Evolutionary conservation across 2,888 invertebrate genomes (phyloP), one percentile per base, ranked within the genome.

Genomic region (Hesperia comma): DNA sequence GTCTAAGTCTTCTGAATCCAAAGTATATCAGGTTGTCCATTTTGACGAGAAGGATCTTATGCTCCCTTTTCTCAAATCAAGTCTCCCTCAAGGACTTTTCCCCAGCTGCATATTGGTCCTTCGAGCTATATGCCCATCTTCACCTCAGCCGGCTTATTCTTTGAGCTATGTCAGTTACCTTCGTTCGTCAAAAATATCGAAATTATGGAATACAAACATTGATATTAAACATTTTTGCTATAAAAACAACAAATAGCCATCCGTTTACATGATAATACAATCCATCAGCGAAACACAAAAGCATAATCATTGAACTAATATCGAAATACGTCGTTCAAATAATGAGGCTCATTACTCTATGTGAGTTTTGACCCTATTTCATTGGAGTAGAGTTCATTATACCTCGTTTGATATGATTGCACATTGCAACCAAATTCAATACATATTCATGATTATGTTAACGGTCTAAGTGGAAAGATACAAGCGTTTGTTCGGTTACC

Each of bases 221-320:
- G 37, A 10, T 37, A 37, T 0, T 37, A 37, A 37, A 37, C 12
- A 6, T 46, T 17, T 46, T 46, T 15, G 6, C 43, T n/a, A n/a
- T n/a, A 15, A 21, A 14, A 40, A 53, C 26, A 15, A 32, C 41
- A 54, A 54, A 54, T 62, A 8, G 26, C 8, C 12, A 15, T 43
- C 14, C 49, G 63, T 63, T 63, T 56, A 49, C 63, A 49, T 32
- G 43, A 63, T 46, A 56, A 63, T 63, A 37, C 63, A 63, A 63
- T 46, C 55, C 15, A 49, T 63, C 55, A 62, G 26, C 17, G 33
- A n/a, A 12, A 21, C 41, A 49, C 63, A 63, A 55, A 55, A 14
- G 37, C 46, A n/a, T n/a, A 55, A 46, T 49, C 53, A 55, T 63
- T 63, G 62, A 46, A 46, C 43, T 56, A 63, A 56, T 63, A 56